Evolutionary conservation across 1,140 invertebrate species (phyloP), one percentile per base, ranked within the genome.

Genomic region (Neodiprion fabricii): DNA sequence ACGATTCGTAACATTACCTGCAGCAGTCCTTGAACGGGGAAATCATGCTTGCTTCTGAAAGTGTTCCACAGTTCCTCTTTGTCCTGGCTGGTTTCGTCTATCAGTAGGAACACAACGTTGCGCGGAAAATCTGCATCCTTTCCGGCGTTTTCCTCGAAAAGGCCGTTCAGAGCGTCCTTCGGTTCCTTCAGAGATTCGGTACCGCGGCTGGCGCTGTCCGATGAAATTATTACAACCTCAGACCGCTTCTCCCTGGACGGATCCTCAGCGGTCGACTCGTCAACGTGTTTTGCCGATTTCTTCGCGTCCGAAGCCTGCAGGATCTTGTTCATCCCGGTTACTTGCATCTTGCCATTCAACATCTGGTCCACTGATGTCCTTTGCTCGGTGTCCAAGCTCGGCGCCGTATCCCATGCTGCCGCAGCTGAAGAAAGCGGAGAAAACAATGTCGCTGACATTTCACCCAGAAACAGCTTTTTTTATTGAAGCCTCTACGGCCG

Each of bases 81-180:
- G 66, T 74, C 47, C 1, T 74, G 23, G 0, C 17, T 40, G 1
- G 61, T 50, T 2, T 78, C 74, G 10, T 81, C 78, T 7, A 84
- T 72, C 23, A 85, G 28, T 4, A 85, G 49, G 4, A 85, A 21
- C 28, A 85, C 67, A 12, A 83, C 75, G 40, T 84, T 85, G 66
- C 72, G 68, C 0, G 77, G 78, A n/a, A 50, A 7, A 9, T 48
- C 73, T 28, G 8, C 65, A 48, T 69, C 67, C 67, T 69, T 69
- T 5, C 40, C 40, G 12, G 67, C 23, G 21, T 21, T 12, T 5
- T 23, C 53, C 53, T 61, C 53, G n/a, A 61, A 17, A 17, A 61
- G 11, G 53, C 11, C n/a, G 11, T 17, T 17, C 53, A 23, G 68
- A 12, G 68, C 21, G 68, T 69, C 47, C 4, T 47, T 66, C 50